Evolutionary conservation across 1,140 invertebrate genomes (phyloP), one percentile per base, ranked within the genome.

Genomic region (Lutraria rhynchaena): DNA sequence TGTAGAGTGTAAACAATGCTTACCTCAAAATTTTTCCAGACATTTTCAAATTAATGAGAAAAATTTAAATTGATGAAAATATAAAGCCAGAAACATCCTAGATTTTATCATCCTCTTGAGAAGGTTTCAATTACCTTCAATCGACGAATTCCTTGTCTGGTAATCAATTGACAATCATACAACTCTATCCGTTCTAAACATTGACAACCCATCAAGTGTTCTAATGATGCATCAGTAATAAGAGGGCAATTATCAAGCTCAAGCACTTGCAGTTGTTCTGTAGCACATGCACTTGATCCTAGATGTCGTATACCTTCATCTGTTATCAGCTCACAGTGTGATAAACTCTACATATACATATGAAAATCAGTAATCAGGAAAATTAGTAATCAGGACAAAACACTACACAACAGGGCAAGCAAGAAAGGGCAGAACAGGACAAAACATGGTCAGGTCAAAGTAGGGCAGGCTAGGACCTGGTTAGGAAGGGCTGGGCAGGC

Each of bases 201-300:
- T 93, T 98, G 96, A 93, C 98, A 99, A 63, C 96, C 96, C 86
- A 95, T 96, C 84, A 99, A 94, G 93, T 99, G 97, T 91, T 99
- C 98, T 83, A 99, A 93, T 71, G 98, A 97, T n/a, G 95, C 95
- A 93, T 99, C 99, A n/a, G 98, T 99, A 85, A 99, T 97, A 80
- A 99, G 93, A 1, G 99, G 99, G 93, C 99, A 99, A 93, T 99
- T 99, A 93, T 99, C 99, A 85, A 99, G 94, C 93, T 99, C 99
- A 58, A 99, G 93, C 35, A 99, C 97, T 57, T 96, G 96, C 46
- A 94, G 84, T 37, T 90, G 86, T 77, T 93, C 92, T 24, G 86
- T 89, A 17, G 97, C 96, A 93, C 97, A 98, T 1, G 97, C 95
- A 65, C 97, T 97, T 81, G 96, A 95, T 0, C 98, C 97, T 63